phyloP scores from a whole-genome alignment of 2,113 vertebrate genomes.

The Engystomops pustulosus region DNA sequence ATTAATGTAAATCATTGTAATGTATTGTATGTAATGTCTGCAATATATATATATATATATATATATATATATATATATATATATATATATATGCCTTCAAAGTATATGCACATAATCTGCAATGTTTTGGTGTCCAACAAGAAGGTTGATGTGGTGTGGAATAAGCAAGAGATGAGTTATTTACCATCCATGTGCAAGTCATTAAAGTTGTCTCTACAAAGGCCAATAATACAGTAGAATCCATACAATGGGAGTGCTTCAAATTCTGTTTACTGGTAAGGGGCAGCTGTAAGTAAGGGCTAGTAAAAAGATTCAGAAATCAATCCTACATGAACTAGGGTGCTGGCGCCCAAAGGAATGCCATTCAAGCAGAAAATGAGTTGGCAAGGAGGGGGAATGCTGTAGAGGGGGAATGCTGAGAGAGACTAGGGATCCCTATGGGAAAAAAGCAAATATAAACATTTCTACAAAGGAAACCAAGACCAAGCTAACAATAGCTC shows the following conservation, averaged over 20 bases:
- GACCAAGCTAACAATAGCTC: conserved; percentile 70
- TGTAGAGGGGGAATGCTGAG: no score
- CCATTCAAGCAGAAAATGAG: conserved; percentile 80
- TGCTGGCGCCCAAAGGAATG: conserved; percentile 76
- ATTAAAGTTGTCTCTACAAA: conserved; percentile 60
- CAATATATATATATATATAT: no score
- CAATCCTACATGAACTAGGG: conserved; percentile 80
- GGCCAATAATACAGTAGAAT: conserved; percentile 70
- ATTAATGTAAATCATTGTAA: no score
- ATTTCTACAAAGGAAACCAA: conserved; percentile 83
- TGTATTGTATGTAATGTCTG: no score
- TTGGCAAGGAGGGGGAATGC: conserved; percentile 65
- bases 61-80: no score
- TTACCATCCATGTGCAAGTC: background rate
- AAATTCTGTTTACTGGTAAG: conserved; percentile 69
- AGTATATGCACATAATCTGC: no score
- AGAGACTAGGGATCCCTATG: conserved; percentile 72
- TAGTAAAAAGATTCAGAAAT: conserved; percentile 74
- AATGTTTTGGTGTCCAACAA: background rate
- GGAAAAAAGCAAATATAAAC: conserved; percentile 81
- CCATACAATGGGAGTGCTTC: conserved; percentile 71
- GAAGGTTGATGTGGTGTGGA: background rate
- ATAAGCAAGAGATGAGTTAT: background rate
- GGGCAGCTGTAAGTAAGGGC: conserved; percentile 69
- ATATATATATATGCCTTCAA: no score